Conservation (phyloP, 2,888 invertebrate species). For the Acanthosepion esculentum region DNA sequence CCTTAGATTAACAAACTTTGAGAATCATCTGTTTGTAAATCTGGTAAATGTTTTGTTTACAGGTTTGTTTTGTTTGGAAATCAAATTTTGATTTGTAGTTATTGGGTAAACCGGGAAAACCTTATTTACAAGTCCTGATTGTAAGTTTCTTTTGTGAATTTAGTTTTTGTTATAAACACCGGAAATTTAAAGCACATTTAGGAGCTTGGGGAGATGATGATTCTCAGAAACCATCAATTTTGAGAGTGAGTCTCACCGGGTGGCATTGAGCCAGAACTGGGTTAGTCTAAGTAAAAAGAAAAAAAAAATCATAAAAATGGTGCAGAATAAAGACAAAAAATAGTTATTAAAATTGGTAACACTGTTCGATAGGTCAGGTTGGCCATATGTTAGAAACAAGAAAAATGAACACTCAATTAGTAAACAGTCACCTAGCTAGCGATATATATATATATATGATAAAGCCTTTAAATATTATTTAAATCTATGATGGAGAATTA, state of each 20-base stretch:
- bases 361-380: too few species aligned
- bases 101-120: not conserved
- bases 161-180: not conserved
- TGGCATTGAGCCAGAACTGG: not conserved
- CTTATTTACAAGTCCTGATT: not conserved
- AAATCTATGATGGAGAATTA: too few species aligned
- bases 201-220: not conserved
- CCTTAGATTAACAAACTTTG: too few species aligned
- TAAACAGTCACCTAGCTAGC: too few species aligned
- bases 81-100: not conserved
- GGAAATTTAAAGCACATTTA: not conserved
- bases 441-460: too few species aligned
- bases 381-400: too few species aligned
- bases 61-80: too few species aligned
- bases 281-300: not conserved
- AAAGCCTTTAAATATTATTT: too few species aligned
- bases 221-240: not conserved
- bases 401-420: too few species aligned
- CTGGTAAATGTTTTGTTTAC: too few species aligned
- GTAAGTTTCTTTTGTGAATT: not conserved
- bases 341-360: not conserved
- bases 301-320: not conserved
- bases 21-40: too few species aligned
- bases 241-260: not conserved
- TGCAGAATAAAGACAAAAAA: not conserved